Evolutionary conservation across 1,140 invertebrate species (phyloP).

Genomic region (Vollenhovia emeryi): DNA sequence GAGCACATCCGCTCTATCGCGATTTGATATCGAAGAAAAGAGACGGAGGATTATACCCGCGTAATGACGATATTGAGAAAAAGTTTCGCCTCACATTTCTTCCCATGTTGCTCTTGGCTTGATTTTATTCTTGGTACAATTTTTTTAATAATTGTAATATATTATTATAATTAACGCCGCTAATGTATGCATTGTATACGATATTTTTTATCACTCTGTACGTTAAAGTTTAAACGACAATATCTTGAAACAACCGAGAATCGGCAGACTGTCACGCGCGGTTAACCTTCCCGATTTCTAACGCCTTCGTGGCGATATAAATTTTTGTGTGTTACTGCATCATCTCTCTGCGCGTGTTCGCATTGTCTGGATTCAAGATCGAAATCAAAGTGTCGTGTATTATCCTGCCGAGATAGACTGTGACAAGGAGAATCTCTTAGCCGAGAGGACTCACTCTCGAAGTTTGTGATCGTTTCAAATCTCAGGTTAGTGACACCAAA

Average conservation of each 20-base stretch:
- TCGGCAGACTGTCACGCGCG: background rate
- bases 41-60: background rate
- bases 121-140: background rate
- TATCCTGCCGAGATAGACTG: background rate
- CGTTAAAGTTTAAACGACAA: background rate
- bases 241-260: slow-evolving; percentile 13
- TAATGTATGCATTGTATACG: background rate
- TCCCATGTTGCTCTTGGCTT: background rate
- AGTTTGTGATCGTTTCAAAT: background rate
- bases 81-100: background rate
- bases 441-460: background rate
- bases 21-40: slow-evolving; percentile 20
- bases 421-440: background rate
- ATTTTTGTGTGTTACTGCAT: slow-evolving; percentile 27
- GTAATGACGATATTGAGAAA: slow-evolving; percentile 9
- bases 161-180: background rate
- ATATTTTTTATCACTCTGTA: slow-evolving; percentile 3
- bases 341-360: background rate
- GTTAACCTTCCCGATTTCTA: background rate
- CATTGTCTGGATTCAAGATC: background rate
- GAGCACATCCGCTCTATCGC: slow-evolving; percentile 11
- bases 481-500: slow-evolving; percentile 26
- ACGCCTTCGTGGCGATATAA: background rate
- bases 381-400: background rate
- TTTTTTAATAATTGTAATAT: background rate